Percentiles rank a stretch among this genome's conserved stretches.
These are phyloP conservation scores for Zosterops japonicus DNA, from an alignment of 2,113 vertebrate genomes.

Conservation along the genomic window DNA sequence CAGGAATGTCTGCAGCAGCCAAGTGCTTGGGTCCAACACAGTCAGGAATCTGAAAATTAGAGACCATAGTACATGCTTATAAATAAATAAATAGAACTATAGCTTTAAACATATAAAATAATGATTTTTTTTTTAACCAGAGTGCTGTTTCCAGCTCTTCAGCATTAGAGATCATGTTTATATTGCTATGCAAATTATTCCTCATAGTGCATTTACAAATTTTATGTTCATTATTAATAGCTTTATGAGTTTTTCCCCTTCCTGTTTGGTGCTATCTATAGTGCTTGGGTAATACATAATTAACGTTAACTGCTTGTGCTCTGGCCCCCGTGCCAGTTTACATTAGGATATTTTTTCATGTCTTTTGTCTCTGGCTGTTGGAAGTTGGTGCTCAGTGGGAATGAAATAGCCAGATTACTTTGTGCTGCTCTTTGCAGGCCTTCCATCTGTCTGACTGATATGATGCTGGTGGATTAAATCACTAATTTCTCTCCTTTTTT, in stretches of 20 bases:
- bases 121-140: constrained; percentile 38
- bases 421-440: not conserved
- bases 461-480: not conserved
- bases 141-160: constrained; percentile 57
- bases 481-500: not conserved
- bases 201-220: constrained; percentile 79
- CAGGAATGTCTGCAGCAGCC: not conserved
- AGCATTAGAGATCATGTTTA: constrained; percentile 67
- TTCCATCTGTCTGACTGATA: constrained; percentile 36
- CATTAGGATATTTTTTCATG: constrained; percentile 50
- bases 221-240: constrained; percentile 81
- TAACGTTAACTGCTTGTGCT: constrained; percentile 73
- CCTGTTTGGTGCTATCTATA: constrained; percentile 75
- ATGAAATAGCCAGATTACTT: constrained; percentile 38
- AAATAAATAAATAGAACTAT: constrained; percentile 73
- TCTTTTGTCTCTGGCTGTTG: constrained; percentile 48
- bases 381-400: constrained; percentile 57
- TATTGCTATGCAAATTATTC: constrained; percentile 81
- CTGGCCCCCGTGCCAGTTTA: constrained; percentile 59
- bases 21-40: not conserved
- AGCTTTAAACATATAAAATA: constrained; percentile 71
- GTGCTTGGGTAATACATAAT: constrained; percentile 78
- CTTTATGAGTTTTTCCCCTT: constrained; percentile 68
- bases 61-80: constrained; percentile 61
- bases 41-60: constrained; percentile 27